Evolutionary conservation across 2,797 vertebrate species (phyloP).

Genomic region (Pogonophryne albipinna): DNA sequence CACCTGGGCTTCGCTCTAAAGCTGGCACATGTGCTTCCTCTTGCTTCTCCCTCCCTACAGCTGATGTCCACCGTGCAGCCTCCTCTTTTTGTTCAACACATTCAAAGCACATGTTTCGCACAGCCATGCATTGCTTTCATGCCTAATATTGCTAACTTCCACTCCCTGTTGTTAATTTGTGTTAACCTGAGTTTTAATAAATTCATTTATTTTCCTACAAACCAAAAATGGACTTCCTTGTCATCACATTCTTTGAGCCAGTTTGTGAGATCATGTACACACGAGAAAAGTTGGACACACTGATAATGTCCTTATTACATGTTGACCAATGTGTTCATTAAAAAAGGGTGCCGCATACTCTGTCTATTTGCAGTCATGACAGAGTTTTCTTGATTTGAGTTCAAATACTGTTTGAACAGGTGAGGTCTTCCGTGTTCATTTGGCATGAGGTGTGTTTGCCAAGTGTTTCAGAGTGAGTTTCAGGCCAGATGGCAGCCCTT

Average conservation of each 20-base stretch:
- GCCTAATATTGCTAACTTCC: background rate
- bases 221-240: background rate
- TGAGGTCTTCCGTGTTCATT: constrained; percentile 30
- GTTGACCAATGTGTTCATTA: background rate
- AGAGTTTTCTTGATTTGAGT: background rate
- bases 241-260: background rate
- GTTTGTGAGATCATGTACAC: background rate
- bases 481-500: constrained; percentile 42
- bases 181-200: background rate
- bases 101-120: background rate
- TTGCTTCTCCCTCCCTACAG: background rate
- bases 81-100: constrained; percentile 11
- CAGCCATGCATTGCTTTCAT: background rate
- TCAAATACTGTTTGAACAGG: constrained; percentile 32
- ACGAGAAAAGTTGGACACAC: background rate
- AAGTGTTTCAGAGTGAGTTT: constrained; percentile 33
- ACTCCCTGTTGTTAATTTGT: background rate
- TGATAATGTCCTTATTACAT: constrained; percentile 3
- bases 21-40: background rate
- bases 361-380: background rate
- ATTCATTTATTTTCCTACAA: background rate
- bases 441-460: constrained; percentile 27
- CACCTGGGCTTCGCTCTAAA: constrained; percentile 3
- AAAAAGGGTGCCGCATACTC: background rate
- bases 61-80: constrained; percentile 10